Evolutionary conservation across 1,140 invertebrate species (phyloP), one percentile per base, ranked within the genome.

Genomic region (Sinonovacula constricta): DNA sequence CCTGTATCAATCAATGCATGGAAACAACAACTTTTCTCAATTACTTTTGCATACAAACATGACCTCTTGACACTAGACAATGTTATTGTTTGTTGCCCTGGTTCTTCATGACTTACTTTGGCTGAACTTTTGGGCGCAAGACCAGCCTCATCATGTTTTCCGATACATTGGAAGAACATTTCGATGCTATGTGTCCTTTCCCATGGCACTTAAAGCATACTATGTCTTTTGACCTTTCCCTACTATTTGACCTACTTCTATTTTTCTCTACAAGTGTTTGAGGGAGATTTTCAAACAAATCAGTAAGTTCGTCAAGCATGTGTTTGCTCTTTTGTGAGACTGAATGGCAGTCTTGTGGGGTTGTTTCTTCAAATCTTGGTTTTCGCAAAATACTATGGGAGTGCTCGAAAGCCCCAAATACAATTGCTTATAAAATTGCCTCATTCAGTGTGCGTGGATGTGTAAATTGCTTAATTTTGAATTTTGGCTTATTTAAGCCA

Each of bases 1-100:
- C 66, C 66, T 22, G 66, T 54, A 36, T 68, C 66, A 56, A 68
- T 56, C 31, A 68, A 56, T 0, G 66, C 66, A 31, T 68, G 66
- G 34, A 39, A 68, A 12, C 28, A 15, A 3, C 34, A 56, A 30
- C 56, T 34, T n/a, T 56, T 26, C 2, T 36, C 22, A 3, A 30
- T 34, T 1, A 68, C 5, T 0, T 34, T 68, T 33, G 53, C 18
- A 36, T 31, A 68, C 10, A 34, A 36, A 30, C 66, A 56, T n/a
- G 51, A 31, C 33, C 66, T 56, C 10, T 68, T 68, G 18, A 45
- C 39, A 10, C 7, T 10, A 10, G 39, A 7, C 39, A 45, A 45
- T 10, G 39, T 45, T 10, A 45, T 45, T 7, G 39, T 18, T 18
- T 45, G 39, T 45, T n/a, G 51, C 26, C 33, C 66, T 56, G 5